Conservation (phyloP, 2,797 vertebrate genomes). For the Steatocranus sp. region DNA sequence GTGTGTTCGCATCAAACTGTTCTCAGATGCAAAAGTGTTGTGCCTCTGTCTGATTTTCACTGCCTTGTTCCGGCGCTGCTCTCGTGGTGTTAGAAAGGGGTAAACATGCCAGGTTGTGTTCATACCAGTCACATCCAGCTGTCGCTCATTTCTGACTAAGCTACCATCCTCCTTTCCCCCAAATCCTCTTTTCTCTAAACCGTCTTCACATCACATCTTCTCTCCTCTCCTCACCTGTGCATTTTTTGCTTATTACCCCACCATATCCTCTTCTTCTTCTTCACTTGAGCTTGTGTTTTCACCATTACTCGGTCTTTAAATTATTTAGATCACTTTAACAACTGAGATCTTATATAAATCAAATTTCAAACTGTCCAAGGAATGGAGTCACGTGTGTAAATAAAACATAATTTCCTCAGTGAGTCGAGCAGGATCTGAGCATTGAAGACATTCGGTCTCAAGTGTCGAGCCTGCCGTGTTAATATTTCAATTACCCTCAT, state of each 20-base stretch:
- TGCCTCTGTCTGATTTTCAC: not conserved
- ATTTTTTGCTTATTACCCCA: not conserved
- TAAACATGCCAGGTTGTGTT: slow-evolving; percentile 35
- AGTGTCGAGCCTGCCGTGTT: slow-evolving; percentile 53
- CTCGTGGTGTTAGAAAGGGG: not conserved
- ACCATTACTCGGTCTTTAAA: not conserved
- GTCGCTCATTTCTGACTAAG: not conserved
- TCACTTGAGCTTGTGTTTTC: not conserved
- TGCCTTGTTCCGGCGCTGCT: not conserved
- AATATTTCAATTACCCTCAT: slow-evolving; percentile 77
- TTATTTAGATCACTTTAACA: not conserved
- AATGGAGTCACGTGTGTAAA: slow-evolving; percentile 35
- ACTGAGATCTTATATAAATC: not conserved
- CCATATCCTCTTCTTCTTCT: not conserved
- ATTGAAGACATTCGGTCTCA: slow-evolving; percentile 39
- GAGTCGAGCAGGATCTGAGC: slow-evolving; percentile 27
- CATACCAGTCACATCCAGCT: slow-evolving; percentile 15
- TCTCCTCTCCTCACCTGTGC: not conserved
- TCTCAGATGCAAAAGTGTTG: not conserved
- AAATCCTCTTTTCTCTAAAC: slow-evolving; percentile 10
- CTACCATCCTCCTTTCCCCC: not conserved
- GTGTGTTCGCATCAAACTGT: not conserved
- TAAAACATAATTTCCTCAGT: slow-evolving; percentile 58
- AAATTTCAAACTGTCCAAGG: not conserved
- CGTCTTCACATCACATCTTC: not conserved